phyloP scores from a whole-genome alignment of 2,113 vertebrate species.

The Bombycilla garrulus region DNA sequence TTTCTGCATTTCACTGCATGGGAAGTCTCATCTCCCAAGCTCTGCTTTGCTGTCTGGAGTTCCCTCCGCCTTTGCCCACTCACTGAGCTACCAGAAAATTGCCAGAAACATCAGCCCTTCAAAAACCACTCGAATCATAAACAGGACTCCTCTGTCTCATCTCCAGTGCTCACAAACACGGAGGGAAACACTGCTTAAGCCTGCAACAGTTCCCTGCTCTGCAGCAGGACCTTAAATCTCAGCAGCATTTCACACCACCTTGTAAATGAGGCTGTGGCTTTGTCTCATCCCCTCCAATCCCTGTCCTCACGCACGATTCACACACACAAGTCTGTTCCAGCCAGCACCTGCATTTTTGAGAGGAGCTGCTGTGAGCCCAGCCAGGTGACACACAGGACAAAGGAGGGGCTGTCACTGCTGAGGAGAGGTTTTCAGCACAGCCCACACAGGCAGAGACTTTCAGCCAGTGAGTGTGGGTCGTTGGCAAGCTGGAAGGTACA shows the following conservation, averaged over 20 bases:
- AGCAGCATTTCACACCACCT: background rate
- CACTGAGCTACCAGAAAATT: background rate
- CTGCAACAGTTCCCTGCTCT: background rate
- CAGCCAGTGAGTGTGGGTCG: background rate
- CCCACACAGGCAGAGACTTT: background rate
- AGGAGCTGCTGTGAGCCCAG: background rate
- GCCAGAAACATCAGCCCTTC: background rate
- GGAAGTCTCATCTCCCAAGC: background rate
- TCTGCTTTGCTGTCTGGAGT: background rate
- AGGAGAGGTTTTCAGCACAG: background rate
- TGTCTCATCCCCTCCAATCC: background rate
- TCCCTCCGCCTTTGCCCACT: background rate
- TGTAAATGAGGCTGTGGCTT: background rate
- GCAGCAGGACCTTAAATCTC: background rate
- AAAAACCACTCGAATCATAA: background rate
- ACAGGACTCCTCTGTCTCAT: background rate
- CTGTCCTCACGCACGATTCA: background rate
- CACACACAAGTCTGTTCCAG: background rate
- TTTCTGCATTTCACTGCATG: background rate
- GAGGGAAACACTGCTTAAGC: background rate
- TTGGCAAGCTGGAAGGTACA: background rate
- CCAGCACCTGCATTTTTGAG: background rate
- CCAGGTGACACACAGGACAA: background rate
- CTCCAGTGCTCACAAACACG: background rate
- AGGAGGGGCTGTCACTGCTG: background rate